These are phyloP conservation scores for Podabrus alpinus DNA, from an alignment of 2,888 invertebrate species.

Conservation along the genomic window DNA sequence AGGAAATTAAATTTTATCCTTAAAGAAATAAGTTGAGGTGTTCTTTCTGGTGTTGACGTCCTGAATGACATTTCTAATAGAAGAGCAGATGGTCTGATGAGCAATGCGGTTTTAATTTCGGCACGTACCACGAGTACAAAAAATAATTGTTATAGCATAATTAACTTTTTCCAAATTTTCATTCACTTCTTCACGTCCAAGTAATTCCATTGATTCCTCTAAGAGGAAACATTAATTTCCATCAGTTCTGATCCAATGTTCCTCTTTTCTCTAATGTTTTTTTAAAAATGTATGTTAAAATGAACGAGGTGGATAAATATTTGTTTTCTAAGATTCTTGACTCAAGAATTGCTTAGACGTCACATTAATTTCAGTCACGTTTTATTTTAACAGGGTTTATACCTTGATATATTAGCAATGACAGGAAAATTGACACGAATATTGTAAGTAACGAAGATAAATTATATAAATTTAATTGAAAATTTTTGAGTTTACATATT, in stretches of 20 bases:
- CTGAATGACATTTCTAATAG: conserved; percentile 54
- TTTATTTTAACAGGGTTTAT: conserved; percentile 42
- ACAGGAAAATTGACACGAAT: conserved; percentile 55
- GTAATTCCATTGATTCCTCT: neutral
- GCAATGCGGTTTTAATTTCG: conserved; percentile 58
- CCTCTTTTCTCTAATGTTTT: conserved; percentile 20
- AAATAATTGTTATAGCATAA: neutral
- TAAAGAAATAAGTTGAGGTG: conserved; percentile 56
- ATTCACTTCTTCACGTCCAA: neutral
- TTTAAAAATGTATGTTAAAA: conserved; percentile 23
- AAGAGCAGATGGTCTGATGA: conserved; percentile 57
- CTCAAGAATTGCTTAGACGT: conserved; percentile 42
- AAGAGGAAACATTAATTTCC: neutral
- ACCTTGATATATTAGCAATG: conserved; percentile 57
- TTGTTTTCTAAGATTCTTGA: conserved; percentile 28
- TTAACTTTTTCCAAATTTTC: neutral
- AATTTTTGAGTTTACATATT: conserved; percentile 29
- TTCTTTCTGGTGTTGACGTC: conserved; percentile 49
- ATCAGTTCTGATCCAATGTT: neutral
- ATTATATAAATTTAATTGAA: conserved; percentile 52
- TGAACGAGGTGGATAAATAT: conserved; percentile 25
- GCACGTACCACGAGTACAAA: conserved; percentile 40
- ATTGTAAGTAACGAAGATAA: conserved; percentile 53
- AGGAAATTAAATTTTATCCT: conserved; percentile 58
- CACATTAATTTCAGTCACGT: conserved; percentile 57